A percentile compares a stretch with the other conserved stretches of the same genome.
Evolutionary conservation across 2,113 vertebrate genomes (phyloP).

Genomic region (Saguinus imperator): DNA sequence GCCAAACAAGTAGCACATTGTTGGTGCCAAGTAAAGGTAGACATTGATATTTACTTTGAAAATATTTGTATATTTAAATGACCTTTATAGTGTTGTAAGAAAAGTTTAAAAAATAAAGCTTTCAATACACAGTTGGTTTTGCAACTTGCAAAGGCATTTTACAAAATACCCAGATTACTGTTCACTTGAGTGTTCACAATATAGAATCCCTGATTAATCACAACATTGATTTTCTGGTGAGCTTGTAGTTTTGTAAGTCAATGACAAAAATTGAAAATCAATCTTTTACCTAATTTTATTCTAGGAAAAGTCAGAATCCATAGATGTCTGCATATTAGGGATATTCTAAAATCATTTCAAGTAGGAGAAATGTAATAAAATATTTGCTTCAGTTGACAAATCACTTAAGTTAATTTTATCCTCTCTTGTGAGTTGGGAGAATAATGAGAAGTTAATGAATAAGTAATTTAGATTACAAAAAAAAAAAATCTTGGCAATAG

Average conservation of each 20-base stretch:
- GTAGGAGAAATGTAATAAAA: neutral
- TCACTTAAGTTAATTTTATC: neutral
- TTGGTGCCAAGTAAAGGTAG: neutral
- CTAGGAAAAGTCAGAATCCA: neutral
- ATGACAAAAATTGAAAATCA: neutral
- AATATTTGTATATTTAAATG: neutral
- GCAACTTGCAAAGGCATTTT: neutral
- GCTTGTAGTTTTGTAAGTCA: neutral
- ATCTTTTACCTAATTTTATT: neutral
- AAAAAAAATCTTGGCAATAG: neutral
- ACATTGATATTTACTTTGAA: neutral
- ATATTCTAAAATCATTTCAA: neutral
- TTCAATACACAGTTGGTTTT: neutral
- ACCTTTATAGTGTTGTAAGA: neutral
- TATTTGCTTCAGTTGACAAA: neutral
- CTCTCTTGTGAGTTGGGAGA: neutral
- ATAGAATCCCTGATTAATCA: neutral
- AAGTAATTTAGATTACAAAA: neutral
- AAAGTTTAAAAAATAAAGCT: neutral
- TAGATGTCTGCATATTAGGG: neutral
- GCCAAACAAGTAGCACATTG: neutral
- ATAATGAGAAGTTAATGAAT: neutral
- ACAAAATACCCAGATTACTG: neutral
- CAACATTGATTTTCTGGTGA: neutral
- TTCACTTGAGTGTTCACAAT: neutral